phyloP scores from a whole-genome alignment of 2,113 vertebrate genomes.

The Silurus glanis region DNA sequence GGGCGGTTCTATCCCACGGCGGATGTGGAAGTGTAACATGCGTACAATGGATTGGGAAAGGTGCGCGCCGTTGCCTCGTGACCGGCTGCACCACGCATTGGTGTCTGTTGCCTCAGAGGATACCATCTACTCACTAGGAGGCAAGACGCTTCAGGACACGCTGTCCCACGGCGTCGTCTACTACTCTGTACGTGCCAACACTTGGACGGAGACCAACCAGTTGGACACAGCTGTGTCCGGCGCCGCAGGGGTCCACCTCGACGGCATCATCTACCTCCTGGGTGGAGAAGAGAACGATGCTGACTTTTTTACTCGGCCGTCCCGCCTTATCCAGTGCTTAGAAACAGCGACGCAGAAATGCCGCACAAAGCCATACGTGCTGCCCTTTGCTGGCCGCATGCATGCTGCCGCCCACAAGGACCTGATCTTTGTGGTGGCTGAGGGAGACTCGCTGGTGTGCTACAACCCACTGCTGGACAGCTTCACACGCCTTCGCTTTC shows the following conservation, averaged over 20 bases:
- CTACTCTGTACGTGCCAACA: slow-evolving; percentile 92
- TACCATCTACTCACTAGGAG: slow-evolving; percentile 92
- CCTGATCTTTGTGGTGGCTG: slow-evolving; percentile 92
- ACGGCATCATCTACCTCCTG: slow-evolving; percentile 91
- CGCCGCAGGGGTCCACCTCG: slow-evolving; percentile 91
- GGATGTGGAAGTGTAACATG: slow-evolving; percentile 99
- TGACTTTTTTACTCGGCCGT: slow-evolving; percentile 98
- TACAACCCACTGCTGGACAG: slow-evolving; percentile 96
- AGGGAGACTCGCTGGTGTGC: slow-evolving; percentile 92
- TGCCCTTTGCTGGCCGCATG: slow-evolving; percentile 94
- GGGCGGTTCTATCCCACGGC: slow-evolving; percentile 93
- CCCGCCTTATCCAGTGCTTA: slow-evolving; percentile 95
- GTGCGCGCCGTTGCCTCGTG: slow-evolving; percentile 91
- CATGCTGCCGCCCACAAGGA: slow-evolving; percentile 96
- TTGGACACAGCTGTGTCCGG: slow-evolving; percentile 93
- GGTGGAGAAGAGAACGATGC: slow-evolving; percentile 97
- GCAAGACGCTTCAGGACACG: slow-evolving; percentile 93
- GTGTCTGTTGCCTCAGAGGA: slow-evolving; percentile 89
- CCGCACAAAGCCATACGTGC: slow-evolving; percentile 88
- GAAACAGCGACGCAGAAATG: slow-evolving; percentile 90
- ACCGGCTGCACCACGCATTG: slow-evolving; percentile 94
- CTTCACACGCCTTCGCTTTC: slow-evolving; percentile 93
- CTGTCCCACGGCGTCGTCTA: slow-evolving; percentile 95
- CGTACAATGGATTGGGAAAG: slow-evolving; percentile 98
- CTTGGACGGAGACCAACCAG: slow-evolving; percentile 94